Base-by-base conservation (phyloP, 1,140 invertebrate genomes). In the Artemia franciscana region DNA sequence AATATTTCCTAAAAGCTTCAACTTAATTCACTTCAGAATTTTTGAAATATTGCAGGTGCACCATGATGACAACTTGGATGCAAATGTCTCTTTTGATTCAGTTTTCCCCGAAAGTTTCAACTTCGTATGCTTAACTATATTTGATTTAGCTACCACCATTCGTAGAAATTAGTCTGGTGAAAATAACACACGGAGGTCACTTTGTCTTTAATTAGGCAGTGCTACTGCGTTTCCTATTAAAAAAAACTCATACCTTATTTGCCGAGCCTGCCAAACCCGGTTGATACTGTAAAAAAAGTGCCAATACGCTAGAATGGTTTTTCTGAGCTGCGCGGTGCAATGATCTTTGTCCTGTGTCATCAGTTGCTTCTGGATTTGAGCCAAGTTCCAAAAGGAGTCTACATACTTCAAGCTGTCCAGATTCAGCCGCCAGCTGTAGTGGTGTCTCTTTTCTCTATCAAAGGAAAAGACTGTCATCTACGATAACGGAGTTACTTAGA, bases 261-360 rank as follows among this genome's bases (percentile, higher is more conserved):
- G 88, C 88, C 51, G 91, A 89, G 78, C 91, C 89, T 24, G 95
- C 88, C 39, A 95, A 76, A 67, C 90, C 92, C 0, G 93, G 91
- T 73, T 94, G 89, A 71, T 92, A 84, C 72, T 97, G 91, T 25
- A 99, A 77, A 73, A 98, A 98, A 58, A 98, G 75, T 73, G 97
- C 93, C 9, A 92, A 91, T 5, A 99, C 94, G 79, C 98, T 93
- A 5, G 92, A 90, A 73, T 89, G 94, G 73, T 99, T 96, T 73
- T 97, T 96, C 78, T 97, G 91, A 23, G 93, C 93, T 0, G 94
- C 94, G 26, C 94, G 82, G 70, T 90, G 86, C 61, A 91, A 88
- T 5, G 87, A 86, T 71, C 90, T 90, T 72, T 91, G 87, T 15
- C 88, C 86, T 71, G 86, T 80, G 73, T 94, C 91, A 72, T 95